Evolutionary conservation across 2,797 vertebrate genomes (phyloP), one percentile per base, ranked within the genome.

Genomic region (Chiloscyllium punctatum): DNA sequence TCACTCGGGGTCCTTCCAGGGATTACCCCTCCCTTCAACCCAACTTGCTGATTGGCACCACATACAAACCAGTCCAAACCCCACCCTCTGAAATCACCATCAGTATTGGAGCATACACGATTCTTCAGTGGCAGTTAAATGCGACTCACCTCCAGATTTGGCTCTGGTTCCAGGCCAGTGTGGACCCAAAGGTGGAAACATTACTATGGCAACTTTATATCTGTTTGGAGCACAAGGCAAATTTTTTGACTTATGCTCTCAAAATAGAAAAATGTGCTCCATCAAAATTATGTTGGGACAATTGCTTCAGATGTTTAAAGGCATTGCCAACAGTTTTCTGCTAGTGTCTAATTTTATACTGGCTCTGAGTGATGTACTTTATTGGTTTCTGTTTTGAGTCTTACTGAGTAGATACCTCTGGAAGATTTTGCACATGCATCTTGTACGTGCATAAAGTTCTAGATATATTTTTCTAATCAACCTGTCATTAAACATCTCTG

Each of bases 281-380:
- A 11, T 42, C 33, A 92, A 37, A 68, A 92, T 92, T 92, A 21
- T 37, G 62, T 42, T 37, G 62, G 68, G 62, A 91, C 57, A 68
- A n/a, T 37, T 92, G 62, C 18, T 92, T 92, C 90, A 92, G 62
- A 92, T 25, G 11, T n/a, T 66, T 92, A 37, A 92, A 37, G 90
- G 5, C 18, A 68, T 68, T 33, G 68, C 25, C 62, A 37, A 62
- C 18, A 92, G 90, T 9, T 92, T 68, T 37, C 62, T 69, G 90
- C 23, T n/a, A 69, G n/a, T 92, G 33, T 21, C 66, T 68, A 66
- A 68, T 37, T 92, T 68, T 42, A n/a, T 68, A 23, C 68, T 69
- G 0, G 90, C 42, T 92, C 62, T 42, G n/a, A 68, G n/a, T 69
- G 33, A 42, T n/a, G 25, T 92, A 42, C 90, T 69, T 15, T 25